These are phyloP conservation scores for Aphaenogaster ashmeadi DNA, from an alignment of 1,140 invertebrate species.

Conservation along the genomic window DNA sequence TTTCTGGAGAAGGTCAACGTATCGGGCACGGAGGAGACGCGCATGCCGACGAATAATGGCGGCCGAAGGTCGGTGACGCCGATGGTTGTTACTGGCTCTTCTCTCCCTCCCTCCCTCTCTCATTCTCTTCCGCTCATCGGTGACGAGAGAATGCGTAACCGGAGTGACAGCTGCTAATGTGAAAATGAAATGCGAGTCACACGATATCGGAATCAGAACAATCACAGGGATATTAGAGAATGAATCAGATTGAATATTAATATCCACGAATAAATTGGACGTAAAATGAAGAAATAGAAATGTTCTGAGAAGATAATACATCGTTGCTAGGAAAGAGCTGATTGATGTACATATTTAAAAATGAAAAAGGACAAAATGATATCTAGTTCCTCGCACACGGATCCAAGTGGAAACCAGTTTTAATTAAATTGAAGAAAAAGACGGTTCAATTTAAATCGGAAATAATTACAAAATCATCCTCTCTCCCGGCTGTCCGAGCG, in stretches of 20 bases:
- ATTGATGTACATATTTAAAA: background rate
- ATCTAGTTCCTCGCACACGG: background rate
- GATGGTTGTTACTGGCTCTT: slow-evolving; percentile 25
- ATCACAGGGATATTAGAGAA: background rate
- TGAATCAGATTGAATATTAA: background rate
- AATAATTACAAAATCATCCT: background rate
- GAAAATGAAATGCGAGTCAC: slow-evolving; percentile 21
- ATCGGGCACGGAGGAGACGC: slow-evolving; percentile 70
- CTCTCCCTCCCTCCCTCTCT: background rate
- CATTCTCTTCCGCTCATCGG: slow-evolving; percentile 8
- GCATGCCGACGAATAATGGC: slow-evolving; percentile 65
- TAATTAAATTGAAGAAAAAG: slow-evolving; percentile 3
- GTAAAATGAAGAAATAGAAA: slow-evolving; percentile 8
- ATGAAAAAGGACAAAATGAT: background rate
- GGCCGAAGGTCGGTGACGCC: slow-evolving; percentile 66
- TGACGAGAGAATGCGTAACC: slow-evolving; percentile 19
- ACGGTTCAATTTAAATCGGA: background rate
- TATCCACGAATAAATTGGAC: background rate
- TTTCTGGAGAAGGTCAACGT: slow-evolving; percentile 78
- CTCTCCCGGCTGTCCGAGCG: background rate
- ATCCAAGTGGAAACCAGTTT: background rate
- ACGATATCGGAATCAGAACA: background rate
- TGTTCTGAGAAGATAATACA: background rate
- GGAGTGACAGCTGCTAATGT: slow-evolving; percentile 42
- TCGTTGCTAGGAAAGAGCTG: background rate